These are phyloP conservation scores for Platynereis dumerilii DNA, from an alignment of 2,888 invertebrate genomes.

Conservation along the genomic window DNA sequence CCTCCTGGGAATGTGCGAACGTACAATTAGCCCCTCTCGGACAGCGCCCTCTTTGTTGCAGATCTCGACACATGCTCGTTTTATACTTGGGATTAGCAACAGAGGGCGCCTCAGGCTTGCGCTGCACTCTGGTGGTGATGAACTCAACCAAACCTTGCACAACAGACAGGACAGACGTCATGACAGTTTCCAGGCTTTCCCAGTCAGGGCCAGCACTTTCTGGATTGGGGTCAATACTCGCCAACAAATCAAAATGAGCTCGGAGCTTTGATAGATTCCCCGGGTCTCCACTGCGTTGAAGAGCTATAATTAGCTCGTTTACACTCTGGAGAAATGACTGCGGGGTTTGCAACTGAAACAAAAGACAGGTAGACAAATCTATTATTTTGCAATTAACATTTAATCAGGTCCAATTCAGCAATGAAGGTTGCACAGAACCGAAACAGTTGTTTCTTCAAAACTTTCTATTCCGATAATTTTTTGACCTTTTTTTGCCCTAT, in stretches of 20 bases:
- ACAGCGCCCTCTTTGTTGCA: conserved; percentile 79
- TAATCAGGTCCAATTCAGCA: not conserved
- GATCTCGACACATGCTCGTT: conserved; percentile 88
- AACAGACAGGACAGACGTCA: conserved; percentile 66
- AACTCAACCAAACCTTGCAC: conserved; percentile 81
- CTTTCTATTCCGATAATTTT: not conserved
- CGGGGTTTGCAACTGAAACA: conserved; percentile 83
- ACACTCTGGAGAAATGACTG: conserved; percentile 88
- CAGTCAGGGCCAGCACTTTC: conserved; percentile 60
- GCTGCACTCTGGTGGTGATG: conserved; percentile 65
- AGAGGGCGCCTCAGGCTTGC: conserved; percentile 16
- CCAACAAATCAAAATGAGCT: conserved; percentile 81
- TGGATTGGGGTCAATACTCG: conserved; percentile 84
- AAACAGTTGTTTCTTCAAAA: not conserved
- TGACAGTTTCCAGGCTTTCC: conserved; percentile 58
- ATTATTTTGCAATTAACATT: not conserved
- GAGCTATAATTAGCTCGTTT: conserved; percentile 86
- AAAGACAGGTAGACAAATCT: too few relatives aligned
- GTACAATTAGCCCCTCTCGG: conserved; percentile 87
- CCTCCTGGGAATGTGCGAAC: conserved; percentile 90
- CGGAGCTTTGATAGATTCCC: conserved; percentile 79
- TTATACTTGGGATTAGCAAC: conserved; percentile 70
- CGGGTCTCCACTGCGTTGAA: conserved; percentile 89
- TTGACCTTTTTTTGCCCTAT: too few relatives aligned
- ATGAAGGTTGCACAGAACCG: not conserved